Base-by-base conservation (phyloP, 2,113 vertebrate species). In the Oceanites oceanicus region DNA sequence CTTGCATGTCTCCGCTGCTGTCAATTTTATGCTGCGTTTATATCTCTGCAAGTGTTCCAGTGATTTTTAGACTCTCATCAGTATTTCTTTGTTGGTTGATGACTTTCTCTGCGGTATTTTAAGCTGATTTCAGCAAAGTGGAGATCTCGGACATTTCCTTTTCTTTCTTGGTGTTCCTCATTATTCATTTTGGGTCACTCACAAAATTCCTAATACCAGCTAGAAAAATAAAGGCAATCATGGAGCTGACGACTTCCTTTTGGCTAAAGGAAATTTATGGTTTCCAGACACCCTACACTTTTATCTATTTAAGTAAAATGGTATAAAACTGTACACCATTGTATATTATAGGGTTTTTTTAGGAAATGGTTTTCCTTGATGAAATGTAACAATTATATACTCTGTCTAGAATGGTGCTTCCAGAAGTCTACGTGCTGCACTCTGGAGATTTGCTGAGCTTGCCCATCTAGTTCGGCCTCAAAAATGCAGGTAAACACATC, bases 401-500 rank as follows among this genome's bases (percentile, higher is more conserved):
- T 79, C 26, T 93, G 15, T 87, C 25, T 97, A 99, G 99, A 99
- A 99, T 10, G 99, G 99, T 74, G 98, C 99, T 97, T 98, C 99
- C 66, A 98, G 99, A 94, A 99, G 99, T 95, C 97, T 99, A 13
- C 99, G 99, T 40, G 99, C 99, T 29, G 99, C 99, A 15, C 98
- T 99, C 58, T 99, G 99, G 99, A 98, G 99, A 91, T 99, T 99
- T 97, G 99, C 99, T 68, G 99, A 99, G 97, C 99, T 99, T 42
- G 98, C 99, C 44, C 99, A 99, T 92, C 98, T 99, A 80, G 99
- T 99, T 81, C 98, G 99, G 67, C 99, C 99, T 38, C 99, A 99
- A 92, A 99, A 99, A 91, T 99, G 99, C 99, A 99, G 99, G 99
- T 99, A 97, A 94, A 55, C 17, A 63, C 25, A 21, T 63, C 8